phyloP scores from a whole-genome alignment of 2,888 invertebrate species.

The Caenorhabditis sp. region DNA sequence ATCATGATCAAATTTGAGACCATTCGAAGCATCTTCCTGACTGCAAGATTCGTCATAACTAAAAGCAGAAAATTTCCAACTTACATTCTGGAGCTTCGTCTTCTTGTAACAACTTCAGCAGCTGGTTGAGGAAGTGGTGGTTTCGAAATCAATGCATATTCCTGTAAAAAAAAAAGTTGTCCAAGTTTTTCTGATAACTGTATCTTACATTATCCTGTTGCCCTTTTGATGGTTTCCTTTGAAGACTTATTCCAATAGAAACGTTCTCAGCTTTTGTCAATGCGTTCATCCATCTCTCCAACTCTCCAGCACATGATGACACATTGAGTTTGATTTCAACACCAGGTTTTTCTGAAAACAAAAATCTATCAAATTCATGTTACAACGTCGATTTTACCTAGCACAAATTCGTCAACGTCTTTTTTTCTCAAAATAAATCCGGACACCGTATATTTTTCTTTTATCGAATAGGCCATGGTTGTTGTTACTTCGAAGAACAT shows the following conservation, averaged over 20 bases:
- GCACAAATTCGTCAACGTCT: conserved; percentile 15
- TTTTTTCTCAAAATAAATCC: conserved; percentile 24
- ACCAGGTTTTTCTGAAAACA: conserved; percentile 20
- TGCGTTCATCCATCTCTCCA: conserved; percentile 44
- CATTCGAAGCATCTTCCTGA: conserved; percentile 7
- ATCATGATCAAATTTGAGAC: conserved; percentile 60
- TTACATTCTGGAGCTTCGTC: conserved; percentile 32
- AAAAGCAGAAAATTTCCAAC: neutral
- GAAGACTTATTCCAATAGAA: conserved; percentile 14
- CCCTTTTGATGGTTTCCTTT: conserved; percentile 22
- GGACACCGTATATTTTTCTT: conserved; percentile 21
- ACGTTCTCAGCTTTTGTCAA: conserved; percentile 36
- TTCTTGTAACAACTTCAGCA: conserved; percentile 1
- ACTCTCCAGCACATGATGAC: conserved; percentile 30
- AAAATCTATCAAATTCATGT: too few species aligned
- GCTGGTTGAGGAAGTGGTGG: conserved; percentile 29
- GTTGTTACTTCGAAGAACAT: conserved; percentile 89
- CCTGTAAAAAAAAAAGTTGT: too few species aligned
- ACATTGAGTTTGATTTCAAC: conserved; percentile 10
- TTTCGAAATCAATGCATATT: conserved; percentile 20
- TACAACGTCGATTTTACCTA: conserved; percentile 13
- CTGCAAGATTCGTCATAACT: conserved; percentile 5
- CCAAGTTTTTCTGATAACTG: too few species aligned
- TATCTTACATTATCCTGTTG: conserved; percentile 15
- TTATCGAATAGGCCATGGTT: conserved; percentile 82